Evolutionary conservation across 2,888 invertebrate species (phyloP).

Genomic region (Drosophila borealis): DNA sequence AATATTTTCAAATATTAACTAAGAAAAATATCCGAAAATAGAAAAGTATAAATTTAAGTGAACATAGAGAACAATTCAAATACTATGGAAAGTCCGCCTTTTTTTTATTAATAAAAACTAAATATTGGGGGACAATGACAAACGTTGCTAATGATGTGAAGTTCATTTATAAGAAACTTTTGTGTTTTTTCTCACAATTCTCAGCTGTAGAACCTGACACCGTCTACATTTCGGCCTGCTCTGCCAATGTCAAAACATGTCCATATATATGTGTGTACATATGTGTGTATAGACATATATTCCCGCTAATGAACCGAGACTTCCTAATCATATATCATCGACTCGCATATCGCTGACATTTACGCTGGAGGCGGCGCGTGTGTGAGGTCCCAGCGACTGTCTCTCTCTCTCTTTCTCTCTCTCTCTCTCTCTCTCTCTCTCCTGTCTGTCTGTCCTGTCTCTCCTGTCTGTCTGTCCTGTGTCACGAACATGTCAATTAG

Average conservation of each 20-base stretch:
- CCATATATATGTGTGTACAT: conserved; percentile 35
- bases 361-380: conserved; percentile 58
- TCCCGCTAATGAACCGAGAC: conserved; percentile 67
- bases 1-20: too few species aligned
- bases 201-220: conserved; percentile 21
- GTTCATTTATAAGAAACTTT: conserved; percentile 3
- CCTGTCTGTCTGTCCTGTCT: conserved; percentile 2
- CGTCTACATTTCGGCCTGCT: conserved; percentile 3
- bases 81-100: too few species aligned
- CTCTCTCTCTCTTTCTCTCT: not conserved
- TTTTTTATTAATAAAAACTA: too few species aligned
- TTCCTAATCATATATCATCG: conserved; percentile 79
- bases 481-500: conserved; percentile 81
- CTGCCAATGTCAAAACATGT: conserved; percentile 64
- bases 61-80: too few species aligned
- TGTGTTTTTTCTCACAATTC: conserved; percentile 11
- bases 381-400: conserved; percentile 66
- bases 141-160: conserved; percentile 5
- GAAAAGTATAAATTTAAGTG: too few species aligned
- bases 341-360: conserved; percentile 77
- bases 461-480: conserved; percentile 34
- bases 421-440: conserved; percentile 1
- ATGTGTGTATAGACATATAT: conserved; percentile 11
- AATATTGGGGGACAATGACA: not conserved
- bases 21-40: too few species aligned